A percentile compares a stretch with the other conserved stretches of the same genome.
Conservation (phyloP, 2,113 vertebrate species). For the Psilopsiagon aymara region DNA sequence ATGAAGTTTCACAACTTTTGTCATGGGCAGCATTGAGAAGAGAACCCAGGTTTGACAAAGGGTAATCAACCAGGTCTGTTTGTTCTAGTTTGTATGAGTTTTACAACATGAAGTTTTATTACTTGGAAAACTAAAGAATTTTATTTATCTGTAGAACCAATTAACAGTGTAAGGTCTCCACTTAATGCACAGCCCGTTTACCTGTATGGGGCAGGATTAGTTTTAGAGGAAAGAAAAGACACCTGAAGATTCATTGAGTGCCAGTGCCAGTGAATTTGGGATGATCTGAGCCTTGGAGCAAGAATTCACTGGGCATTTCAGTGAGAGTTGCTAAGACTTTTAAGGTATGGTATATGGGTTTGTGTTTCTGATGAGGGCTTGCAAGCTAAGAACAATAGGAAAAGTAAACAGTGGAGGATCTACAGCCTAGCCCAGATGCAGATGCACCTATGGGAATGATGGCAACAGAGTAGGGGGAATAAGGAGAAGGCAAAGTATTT, state of each 20-base stretch:
- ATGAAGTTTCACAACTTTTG: neutral
- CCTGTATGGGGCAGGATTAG: neutral
- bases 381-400: neutral
- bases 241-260: neutral
- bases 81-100: neutral
- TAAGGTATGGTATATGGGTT: neutral
- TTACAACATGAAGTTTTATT: neutral
- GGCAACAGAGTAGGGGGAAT: neutral
- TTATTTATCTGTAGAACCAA: neutral
- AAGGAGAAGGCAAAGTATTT: neutral
- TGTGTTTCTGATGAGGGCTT: neutral
- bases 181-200: neutral
- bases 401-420: neutral
- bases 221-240: neutral
- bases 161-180: neutral
- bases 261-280: neutral
- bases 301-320: neutral
- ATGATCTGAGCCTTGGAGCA: neutral
- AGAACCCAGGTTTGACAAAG: neutral
- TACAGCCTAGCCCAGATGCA: neutral
- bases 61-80: neutral
- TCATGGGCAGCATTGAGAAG: neutral
- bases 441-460: neutral
- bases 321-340: neutral
- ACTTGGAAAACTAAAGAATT: neutral